A percentile compares a stretch with the other conserved stretches of the same genome.
Evolutionary conservation across 2,888 invertebrate species (phyloP).

Genomic region (Calameuta filiformis): DNA sequence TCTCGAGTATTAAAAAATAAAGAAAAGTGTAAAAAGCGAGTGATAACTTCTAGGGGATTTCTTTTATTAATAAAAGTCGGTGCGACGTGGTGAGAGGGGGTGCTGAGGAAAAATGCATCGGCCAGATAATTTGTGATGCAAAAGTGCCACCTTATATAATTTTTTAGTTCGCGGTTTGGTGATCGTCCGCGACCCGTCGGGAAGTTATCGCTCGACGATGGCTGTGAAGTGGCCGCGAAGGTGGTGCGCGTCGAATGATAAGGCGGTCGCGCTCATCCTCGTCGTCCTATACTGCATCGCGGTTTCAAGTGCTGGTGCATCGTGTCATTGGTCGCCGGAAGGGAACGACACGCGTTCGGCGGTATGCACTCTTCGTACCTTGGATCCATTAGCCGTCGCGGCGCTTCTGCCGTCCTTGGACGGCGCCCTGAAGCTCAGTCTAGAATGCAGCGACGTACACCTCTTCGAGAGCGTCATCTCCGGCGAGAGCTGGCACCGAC

Average conservation of each 20-base stretch:
- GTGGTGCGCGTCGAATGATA: conserved; percentile 66
- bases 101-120: background rate
- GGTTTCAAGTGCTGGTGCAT: conserved; percentile 65
- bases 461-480: conserved; percentile 83
- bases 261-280: conserved; percentile 64
- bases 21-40: background rate
- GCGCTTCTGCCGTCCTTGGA: conserved; percentile 71
- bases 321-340: conserved; percentile 67
- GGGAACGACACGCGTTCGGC: conserved; percentile 70
- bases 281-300: conserved; percentile 68
- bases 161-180: background rate
- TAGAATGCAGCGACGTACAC: conserved; percentile 82
- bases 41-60: background rate
- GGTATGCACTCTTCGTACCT: conserved; percentile 68
- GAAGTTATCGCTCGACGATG: conserved; percentile 4
- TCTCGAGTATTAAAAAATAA: background rate
- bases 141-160: background rate
- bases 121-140: background rate
- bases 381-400: conserved; percentile 67
- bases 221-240: conserved; percentile 43
- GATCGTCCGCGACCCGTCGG: conserved; percentile 2
- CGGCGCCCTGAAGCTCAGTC: conserved; percentile 77
- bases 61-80: background rate
- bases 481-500: conserved; percentile 77
- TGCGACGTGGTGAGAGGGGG: background rate